Conservation (phyloP, 2,888 invertebrate genomes). For the Epinotia ramella region DNA sequence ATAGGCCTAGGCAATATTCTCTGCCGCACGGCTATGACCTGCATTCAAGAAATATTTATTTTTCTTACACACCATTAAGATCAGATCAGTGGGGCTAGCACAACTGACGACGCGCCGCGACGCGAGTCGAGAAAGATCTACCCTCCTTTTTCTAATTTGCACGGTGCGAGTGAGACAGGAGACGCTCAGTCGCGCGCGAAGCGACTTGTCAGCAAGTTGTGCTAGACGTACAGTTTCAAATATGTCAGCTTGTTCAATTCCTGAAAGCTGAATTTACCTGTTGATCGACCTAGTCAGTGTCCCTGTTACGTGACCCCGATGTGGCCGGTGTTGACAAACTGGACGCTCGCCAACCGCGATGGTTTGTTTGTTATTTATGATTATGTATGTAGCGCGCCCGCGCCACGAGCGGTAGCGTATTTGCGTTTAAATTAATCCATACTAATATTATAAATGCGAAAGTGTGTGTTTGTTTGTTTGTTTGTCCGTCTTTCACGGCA, state of each 20-base stretch:
- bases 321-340: constrained; percentile 12
- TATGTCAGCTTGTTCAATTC: constrained; percentile 1
- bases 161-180: no score
- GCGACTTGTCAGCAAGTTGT: no score
- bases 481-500: no score
- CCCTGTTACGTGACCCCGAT: constrained; percentile 6
- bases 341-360: constrained; percentile 41
- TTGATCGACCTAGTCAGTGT: constrained; percentile 22
- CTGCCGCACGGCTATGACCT: no score
- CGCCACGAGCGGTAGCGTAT: constrained; percentile 29
- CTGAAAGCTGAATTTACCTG: constrained; percentile 29
- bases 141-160: no score
- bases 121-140: no score
- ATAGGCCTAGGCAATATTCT: no score
- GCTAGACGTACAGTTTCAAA: background rate
- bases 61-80: background rate
- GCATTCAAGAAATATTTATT: background rate
- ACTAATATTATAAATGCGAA: no score
- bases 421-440: background rate
- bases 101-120: no score
- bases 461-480: no score
- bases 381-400: background rate
- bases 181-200: no score
- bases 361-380: background rate
- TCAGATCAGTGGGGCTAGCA: no score